Evolutionary conservation across 2,888 invertebrate genomes (phyloP), one percentile per base, ranked within the genome.

Genomic region (Scaptomyza caliginosa): DNA sequence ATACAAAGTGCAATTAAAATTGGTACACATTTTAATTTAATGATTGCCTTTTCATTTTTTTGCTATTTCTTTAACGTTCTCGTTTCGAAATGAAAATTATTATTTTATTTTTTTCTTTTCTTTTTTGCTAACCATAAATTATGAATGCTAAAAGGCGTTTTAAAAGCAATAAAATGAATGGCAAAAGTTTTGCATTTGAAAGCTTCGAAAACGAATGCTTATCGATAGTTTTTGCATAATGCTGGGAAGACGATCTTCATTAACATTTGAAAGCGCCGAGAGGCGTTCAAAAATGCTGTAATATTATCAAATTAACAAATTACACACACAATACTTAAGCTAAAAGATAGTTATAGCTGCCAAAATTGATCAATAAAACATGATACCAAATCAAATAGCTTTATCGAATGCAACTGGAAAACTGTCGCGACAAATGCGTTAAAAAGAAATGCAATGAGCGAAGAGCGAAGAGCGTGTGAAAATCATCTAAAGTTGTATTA

Each of bases 171-270:
- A 28, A 28, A n/a, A n/a, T n/a, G n/a, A n/a, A n/a, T n/a, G n/a
- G 28, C 28, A 28, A 2, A 11, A 11, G 4, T 26, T 10, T 59
- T 55, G 36, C 26, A 32, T 45, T 40, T 7, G 26, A 28, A 28
- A 34, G 11, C 26, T 3, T 10, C 10, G 2, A 10, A 7, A 7
- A 24, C 36, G 38, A 48, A 32, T 38, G 42, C 11, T 52, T 34
- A 36, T 56, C 42, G 49, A 52, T 39, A 57, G 64, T 74, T 72
- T 73, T 72, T 73, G 74, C 72, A 73, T 74, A 74, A 42, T 24
- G 6, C 21, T 55, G 32, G 26, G 54, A 43, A 54, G 43, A 55
- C 34, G 51, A 36, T 46, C 26, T 42, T 70, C 73, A 72, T 72
- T 74, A 64, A 64, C 72, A 72, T 72, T 28, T 56, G 59, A 72